Conservation (phyloP, 2,113 vertebrate genomes). For the Mungos mungo region DNA sequence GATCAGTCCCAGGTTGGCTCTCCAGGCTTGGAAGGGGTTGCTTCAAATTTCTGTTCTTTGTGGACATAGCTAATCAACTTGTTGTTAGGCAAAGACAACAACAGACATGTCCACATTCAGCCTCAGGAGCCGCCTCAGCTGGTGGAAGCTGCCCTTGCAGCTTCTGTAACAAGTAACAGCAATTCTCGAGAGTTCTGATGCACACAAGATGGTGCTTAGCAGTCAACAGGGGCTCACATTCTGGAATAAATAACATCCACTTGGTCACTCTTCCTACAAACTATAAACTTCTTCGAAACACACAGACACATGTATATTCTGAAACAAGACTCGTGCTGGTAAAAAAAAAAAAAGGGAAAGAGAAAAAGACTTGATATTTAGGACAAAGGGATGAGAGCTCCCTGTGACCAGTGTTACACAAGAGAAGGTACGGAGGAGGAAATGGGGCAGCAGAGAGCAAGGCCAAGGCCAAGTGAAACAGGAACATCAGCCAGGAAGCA, state of each 20-base stretch:
- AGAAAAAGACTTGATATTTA: neutral
- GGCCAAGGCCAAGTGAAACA: neutral
- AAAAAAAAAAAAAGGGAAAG: neutral
- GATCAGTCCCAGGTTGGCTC: neutral
- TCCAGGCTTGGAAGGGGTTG: neutral
- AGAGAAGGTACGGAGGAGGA: neutral
- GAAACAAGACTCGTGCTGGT: neutral
- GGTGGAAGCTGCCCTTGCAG: neutral
- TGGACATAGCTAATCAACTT: neutral
- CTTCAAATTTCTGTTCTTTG: neutral
- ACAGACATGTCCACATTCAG: neutral
- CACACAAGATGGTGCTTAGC: neutral
- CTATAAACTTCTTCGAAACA: neutral
- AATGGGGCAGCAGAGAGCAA: constrained; percentile 10
- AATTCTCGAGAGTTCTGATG: neutral
- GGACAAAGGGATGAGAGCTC: neutral
- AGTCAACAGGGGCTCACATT: neutral
- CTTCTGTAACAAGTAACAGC: neutral
- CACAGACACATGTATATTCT: neutral
- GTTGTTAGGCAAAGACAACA: neutral
- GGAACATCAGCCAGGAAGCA: neutral
- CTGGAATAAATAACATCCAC: neutral
- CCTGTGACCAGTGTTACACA: neutral
- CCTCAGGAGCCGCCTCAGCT: neutral
- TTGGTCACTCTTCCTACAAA: neutral